phyloP scores from a whole-genome alignment of 2,888 invertebrate genomes.

The Drosophila sordidapex region DNA sequence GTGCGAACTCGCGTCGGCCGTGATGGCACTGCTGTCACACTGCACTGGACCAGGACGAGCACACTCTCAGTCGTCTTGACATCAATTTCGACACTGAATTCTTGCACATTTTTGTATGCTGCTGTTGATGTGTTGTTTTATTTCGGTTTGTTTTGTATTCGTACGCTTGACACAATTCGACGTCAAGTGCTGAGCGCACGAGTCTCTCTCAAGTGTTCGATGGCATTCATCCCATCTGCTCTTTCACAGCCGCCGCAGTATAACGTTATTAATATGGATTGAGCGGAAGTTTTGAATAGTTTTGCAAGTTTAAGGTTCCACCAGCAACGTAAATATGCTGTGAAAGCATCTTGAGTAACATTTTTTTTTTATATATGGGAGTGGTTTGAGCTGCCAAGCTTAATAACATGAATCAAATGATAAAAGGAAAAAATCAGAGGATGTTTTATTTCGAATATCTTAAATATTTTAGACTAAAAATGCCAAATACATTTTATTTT shows the following conservation, averaged over 20 bases:
- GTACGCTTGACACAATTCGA: constrained; percentile 77
- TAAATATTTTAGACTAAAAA: constrained; percentile 3
- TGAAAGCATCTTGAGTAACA: not conserved
- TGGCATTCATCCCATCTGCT: constrained; percentile 75
- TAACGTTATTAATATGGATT: not conserved
- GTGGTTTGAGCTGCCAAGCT: not conserved
- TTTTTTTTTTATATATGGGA: not conserved
- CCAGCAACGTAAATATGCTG: constrained; percentile 2
- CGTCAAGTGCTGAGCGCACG: constrained; percentile 61
- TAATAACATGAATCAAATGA: not conserved
- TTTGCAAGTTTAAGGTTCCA: constrained; percentile 5
- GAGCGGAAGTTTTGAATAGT: constrained; percentile 4
- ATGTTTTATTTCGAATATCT: not conserved
- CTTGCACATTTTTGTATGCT: constrained; percentile 45
- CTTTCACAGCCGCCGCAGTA: constrained; percentile 58
- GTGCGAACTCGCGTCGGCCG: constrained; percentile 59
- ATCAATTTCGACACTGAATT: constrained; percentile 75
- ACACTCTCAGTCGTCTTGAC: constrained; percentile 65
- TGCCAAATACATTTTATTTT: constrained; percentile 11
- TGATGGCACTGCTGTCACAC: constrained; percentile 28
- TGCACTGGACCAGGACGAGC: constrained; percentile 24
- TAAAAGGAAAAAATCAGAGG: not conserved
- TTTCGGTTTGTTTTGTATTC: constrained; percentile 62
- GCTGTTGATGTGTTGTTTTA: constrained; percentile 12
- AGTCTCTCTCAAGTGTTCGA: constrained; percentile 62